Conservation (phyloP, 1,140 invertebrate genomes). For the Meloidogyne chitwoodi region DNA sequence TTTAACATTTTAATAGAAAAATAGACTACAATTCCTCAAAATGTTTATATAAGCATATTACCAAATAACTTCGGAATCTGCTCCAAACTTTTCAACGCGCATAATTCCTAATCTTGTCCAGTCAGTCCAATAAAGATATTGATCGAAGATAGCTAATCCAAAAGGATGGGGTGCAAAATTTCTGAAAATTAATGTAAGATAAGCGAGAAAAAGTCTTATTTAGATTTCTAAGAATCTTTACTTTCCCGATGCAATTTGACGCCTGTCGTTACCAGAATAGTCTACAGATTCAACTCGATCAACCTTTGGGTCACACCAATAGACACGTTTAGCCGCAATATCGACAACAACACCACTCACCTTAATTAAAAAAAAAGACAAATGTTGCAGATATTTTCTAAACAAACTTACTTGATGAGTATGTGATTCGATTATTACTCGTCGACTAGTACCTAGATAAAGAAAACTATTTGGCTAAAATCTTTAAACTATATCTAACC, state of each 20-base stretch:
- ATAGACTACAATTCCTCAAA: no score
- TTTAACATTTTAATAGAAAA: background rate
- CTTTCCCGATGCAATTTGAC: conserved; percentile 53
- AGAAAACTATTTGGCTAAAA: background rate
- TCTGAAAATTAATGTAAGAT: background rate
- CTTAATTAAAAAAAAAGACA: background rate
- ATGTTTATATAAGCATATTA: background rate
- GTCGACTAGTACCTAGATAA: conserved; percentile 46
- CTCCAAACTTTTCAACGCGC: conserved; percentile 77
- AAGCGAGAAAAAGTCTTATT: conserved; percentile 24
- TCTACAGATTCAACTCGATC: conserved; percentile 66
- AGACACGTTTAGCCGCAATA: conserved; percentile 62
- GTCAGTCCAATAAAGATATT: conserved; percentile 86
- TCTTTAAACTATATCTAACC: background rate
- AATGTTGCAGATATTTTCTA: background rate
- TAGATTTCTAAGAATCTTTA: background rate
- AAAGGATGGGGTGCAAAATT: conserved; percentile 56
- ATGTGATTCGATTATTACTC: conserved; percentile 51
- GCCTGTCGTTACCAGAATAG: conserved; percentile 63
- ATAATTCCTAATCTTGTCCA: conserved; percentile 88
- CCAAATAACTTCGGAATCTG: conserved; percentile 49
- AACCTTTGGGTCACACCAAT: conserved; percentile 68
- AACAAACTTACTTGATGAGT: conserved; percentile 47
- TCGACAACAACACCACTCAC: conserved; percentile 53
- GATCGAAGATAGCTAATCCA: conserved; percentile 56